A percentile compares a stretch with the other conserved stretches of the same genome.
Evolutionary conservation across 2,797 vertebrate species (phyloP).

Genomic region (Hydrolagus colliei): DNA sequence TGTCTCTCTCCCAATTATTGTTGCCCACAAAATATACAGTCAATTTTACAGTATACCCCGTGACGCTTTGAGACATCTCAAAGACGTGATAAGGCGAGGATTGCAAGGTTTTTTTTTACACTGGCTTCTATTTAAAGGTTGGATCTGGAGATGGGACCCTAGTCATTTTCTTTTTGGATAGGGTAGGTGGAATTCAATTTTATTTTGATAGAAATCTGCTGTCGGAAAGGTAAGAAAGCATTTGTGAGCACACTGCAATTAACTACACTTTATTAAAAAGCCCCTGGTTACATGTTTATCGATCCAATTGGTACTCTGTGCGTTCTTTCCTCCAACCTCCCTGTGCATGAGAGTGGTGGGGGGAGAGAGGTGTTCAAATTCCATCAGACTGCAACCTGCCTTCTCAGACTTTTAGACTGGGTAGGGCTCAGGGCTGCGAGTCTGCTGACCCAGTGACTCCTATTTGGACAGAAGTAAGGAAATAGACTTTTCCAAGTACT

Average conservation of each 20-base stretch:
- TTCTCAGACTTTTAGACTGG: not conserved
- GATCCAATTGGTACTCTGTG: slow-evolving; percentile 12
- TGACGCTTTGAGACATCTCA: too few species aligned
- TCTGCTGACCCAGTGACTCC: not conserved
- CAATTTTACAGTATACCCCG: not conserved
- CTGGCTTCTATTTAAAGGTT: slow-evolving; percentile 25
- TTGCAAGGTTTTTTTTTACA: not conserved
- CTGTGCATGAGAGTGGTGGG: not conserved
- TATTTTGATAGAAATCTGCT: slow-evolving; percentile 19
- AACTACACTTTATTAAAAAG: slow-evolving; percentile 29
- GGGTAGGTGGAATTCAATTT: not conserved
- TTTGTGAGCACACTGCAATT: slow-evolving; percentile 3
- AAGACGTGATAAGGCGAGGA: too few species aligned
- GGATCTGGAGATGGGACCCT: not conserved
- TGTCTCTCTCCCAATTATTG: not conserved
- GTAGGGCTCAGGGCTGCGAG: not conserved
- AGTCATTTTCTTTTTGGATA: not conserved
- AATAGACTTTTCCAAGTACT: not conserved
- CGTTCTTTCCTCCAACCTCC: not conserved
- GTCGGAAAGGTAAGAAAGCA: not conserved
- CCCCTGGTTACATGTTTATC: slow-evolving; percentile 19
- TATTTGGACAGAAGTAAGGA: not conserved
- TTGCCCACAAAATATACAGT: not conserved
- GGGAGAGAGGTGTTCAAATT: not conserved
- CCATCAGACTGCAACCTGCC: not conserved